Base-by-base conservation (phyloP, 1,140 invertebrate species). In the Archivesica marissinica region DNA sequence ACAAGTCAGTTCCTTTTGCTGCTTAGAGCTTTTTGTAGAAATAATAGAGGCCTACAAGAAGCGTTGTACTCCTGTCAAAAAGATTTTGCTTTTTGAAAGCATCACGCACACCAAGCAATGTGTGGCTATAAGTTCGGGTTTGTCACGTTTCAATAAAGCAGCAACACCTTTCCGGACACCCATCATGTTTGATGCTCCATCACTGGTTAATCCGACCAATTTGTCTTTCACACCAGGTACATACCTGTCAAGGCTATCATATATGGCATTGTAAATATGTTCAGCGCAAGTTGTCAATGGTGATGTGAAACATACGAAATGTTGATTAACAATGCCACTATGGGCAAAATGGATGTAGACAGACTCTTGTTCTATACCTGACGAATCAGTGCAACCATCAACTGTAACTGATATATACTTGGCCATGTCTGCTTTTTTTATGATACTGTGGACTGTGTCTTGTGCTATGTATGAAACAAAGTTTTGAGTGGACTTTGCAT, bases 1-100 rank as follows among this genome's bases (percentile, higher is more conserved):
- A 1, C 66, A 23, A 0, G 25, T 2, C 0, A 72, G 25, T 35
- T 9, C 0, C 38, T 72, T 66, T 38, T 82, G 70, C 11, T n/a
- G 1, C 35, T 82, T 82, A 13, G 79, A 0, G 0, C 52, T 47
- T 82, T n/a, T 28, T 52, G 59, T 66, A 80, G 1, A 80, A 11
- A 38, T 80, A 80, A 28, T 80, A 80, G 4, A 80, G 33, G 6
- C 76, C 76, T 38, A 80, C 59, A 15, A 80, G 38, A 20, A 80
- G 39, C 15, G 77, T 80, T 9, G 28, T 80, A 7, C 23, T 15
- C 59, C 68, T 39, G 6, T 80, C 77, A 50, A 66, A 80, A 11
- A 47, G 35, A 20, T 64, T 41, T n/a, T 25, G 0, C 28, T 79
- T 44, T 54, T 79, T 66, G 15, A 79, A 13, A n/a, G 41, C 23